Evolutionary conservation across 2,888 invertebrate genomes (phyloP).

Genomic region (Leptopilina drosophilae): DNA sequence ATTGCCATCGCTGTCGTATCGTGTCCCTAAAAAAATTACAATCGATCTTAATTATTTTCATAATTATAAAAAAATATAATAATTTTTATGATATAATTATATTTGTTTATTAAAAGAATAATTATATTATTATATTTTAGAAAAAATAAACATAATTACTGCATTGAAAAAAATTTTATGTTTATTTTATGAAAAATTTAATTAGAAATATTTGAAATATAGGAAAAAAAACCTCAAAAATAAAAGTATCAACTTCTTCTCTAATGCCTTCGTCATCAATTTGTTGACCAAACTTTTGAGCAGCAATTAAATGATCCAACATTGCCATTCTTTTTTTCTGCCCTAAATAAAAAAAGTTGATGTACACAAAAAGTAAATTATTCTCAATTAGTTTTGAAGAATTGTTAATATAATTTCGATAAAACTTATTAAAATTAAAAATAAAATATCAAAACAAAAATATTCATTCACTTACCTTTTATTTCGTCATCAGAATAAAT

Average conservation of each 20-base stretch:
- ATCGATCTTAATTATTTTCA: too few relatives aligned
- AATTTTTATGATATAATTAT: too few relatives aligned
- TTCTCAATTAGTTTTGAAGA: neutral
- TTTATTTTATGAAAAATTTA: too few relatives aligned
- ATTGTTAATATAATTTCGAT: neutral
- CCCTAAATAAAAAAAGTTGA: conserved; percentile 33
- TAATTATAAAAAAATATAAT: neutral
- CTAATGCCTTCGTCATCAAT: conserved; percentile 67
- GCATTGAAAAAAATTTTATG: too few relatives aligned
- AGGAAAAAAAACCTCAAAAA: conserved; percentile 38
- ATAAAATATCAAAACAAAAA: neutral
- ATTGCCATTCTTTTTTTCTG: conserved; percentile 65
- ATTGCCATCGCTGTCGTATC: conserved; percentile 81
- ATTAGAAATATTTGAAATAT: too few relatives aligned
- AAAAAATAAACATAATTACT: neutral
- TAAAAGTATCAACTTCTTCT: conserved; percentile 72
- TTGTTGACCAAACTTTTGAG: conserved; percentile 55
- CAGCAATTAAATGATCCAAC: conserved; percentile 69
- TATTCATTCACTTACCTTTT: neutral
- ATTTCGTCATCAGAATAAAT: neutral
- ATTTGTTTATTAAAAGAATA: too few relatives aligned
- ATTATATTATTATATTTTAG: too few relatives aligned
- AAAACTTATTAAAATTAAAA: neutral
- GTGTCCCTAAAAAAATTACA: conserved; percentile 78
- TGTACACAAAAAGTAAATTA: too few relatives aligned